Base-by-base conservation (phyloP, 1,140 invertebrate species). In the Trichoplusia ni region DNA sequence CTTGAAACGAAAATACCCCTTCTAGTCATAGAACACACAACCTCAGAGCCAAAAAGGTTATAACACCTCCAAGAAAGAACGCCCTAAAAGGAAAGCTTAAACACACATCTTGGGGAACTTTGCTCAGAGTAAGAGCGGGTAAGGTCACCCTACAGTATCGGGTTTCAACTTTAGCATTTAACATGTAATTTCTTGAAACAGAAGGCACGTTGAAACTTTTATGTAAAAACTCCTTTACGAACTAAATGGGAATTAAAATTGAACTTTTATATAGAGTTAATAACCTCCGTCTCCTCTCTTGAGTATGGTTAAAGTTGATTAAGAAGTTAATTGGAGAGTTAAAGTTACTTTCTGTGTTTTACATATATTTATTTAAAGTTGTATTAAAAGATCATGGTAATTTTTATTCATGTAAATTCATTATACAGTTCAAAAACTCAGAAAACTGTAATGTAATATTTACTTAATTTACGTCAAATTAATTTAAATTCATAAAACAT, bases 131-230 rank as follows among this genome's bases (percentile, higher is more conserved):
- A 13, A 51, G 18, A 33, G 29, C 18, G 44, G 25, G 18, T 11
- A 51, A 51, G 47, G 47, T 51, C 47, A 51, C 16, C 5, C 29
- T 16, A 51, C 47, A 35, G 9, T 51, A 35, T 51, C 47, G 29
- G 47, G 16, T 33, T 21, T 51, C 47, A 51, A 51, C 47, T 51
- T 51, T 51, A 16, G 31, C 47, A 51, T 51, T 51, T 51, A 51
- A 51, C 29, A 19, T 51, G 47, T 21, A 51, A 51, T 35, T 33
- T 51, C 29, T 35, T 33, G 14, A 35, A 33, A 33, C 16, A 35
- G 16, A 33, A 9, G 46, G 16, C 16, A 13, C 47, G 33, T 51
- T 33, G 16, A 51, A 27, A 31, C 46, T 35, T 21, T 51, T 21
- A 33, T 33, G 29, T 49, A 9, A 18, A 18, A 23, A 27, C 46